A percentile compares a stretch with the other conserved stretches of the same genome.
These are phyloP conservation scores for Leptinotarsa texana DNA, from an alignment of 1,140 invertebrate species.

Conservation along the genomic window DNA sequence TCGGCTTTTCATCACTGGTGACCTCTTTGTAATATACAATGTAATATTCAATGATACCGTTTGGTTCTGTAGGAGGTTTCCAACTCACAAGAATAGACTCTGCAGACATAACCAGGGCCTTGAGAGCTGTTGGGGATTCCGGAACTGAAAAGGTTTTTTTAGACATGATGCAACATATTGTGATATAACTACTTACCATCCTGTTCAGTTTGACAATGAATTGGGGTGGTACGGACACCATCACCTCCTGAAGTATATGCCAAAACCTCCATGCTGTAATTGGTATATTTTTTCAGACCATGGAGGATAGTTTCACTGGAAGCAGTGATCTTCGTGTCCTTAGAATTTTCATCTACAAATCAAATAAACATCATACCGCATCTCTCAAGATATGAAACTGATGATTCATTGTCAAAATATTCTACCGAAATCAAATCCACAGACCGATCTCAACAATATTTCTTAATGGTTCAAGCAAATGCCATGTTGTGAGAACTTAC, in stretches of 20 bases:
- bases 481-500: too few species aligned
- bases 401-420: background rate
- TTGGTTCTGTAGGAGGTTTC: slow-evolving; percentile 88
- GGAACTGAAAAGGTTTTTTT: slow-evolving; percentile 70
- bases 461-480: too few species aligned
- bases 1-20: slow-evolving; percentile 55
- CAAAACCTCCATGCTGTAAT: slow-evolving; percentile 95
- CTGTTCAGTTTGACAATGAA: slow-evolving; percentile 94
- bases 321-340: slow-evolving; percentile 88
- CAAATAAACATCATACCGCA: slow-evolving; percentile 27
- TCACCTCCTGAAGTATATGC: slow-evolving; percentile 95
- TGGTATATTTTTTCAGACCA: slow-evolving; percentile 92
- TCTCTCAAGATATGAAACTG: background rate
- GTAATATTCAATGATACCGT: slow-evolving; percentile 91
- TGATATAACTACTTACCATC: slow-evolving; percentile 71
- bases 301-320: slow-evolving; percentile 91
- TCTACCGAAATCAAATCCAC: too few species aligned
- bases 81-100: slow-evolving; percentile 92
- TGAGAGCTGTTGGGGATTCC: slow-evolving; percentile 88
- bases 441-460: too few species aligned
- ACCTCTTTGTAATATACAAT: slow-evolving; percentile 87
- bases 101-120: slow-evolving; percentile 87
- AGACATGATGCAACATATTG: background rate
- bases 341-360: slow-evolving; percentile 81
- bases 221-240: slow-evolving; percentile 85